These are phyloP conservation scores for Columba janthina DNA, from an alignment of 2,113 vertebrate genomes.

Conservation along the genomic window DNA sequence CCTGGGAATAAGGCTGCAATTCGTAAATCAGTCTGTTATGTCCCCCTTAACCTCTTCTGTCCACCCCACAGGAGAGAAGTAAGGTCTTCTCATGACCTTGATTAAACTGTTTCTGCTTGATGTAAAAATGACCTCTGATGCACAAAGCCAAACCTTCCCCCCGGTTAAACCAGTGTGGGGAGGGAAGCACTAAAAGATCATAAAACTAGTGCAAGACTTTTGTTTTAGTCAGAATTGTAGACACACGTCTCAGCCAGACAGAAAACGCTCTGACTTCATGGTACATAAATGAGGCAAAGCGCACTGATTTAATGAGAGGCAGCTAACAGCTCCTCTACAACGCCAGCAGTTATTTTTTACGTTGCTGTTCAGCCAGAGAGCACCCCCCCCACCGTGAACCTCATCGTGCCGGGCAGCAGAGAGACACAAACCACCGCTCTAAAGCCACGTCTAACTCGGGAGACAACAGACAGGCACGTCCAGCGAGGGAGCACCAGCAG, in stretches of 20 bases:
- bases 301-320: not conserved
- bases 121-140: rapidly evolving
- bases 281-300: not conserved
- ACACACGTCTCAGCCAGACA: not conserved
- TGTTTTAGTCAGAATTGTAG: not conserved
- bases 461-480: slow-evolving; percentile 43
- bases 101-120: not conserved
- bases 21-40: not conserved
- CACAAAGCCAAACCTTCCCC: not conserved
- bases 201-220: not conserved
- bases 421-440: not conserved
- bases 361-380: not conserved
- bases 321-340: not conserved
- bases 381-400: not conserved
- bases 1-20: not conserved
- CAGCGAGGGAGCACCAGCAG: not conserved
- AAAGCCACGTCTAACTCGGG: not conserved
- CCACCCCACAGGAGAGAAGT: not conserved
- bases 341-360: not conserved
- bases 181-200: not conserved
- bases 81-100: not conserved
- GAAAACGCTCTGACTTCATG: not conserved
- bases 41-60: not conserved
- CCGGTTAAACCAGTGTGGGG: not conserved
- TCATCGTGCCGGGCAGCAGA: not conserved